These are phyloP conservation scores for Saccostrea echinata DNA, from an alignment of 1,140 invertebrate species.

Conservation along the genomic window DNA sequence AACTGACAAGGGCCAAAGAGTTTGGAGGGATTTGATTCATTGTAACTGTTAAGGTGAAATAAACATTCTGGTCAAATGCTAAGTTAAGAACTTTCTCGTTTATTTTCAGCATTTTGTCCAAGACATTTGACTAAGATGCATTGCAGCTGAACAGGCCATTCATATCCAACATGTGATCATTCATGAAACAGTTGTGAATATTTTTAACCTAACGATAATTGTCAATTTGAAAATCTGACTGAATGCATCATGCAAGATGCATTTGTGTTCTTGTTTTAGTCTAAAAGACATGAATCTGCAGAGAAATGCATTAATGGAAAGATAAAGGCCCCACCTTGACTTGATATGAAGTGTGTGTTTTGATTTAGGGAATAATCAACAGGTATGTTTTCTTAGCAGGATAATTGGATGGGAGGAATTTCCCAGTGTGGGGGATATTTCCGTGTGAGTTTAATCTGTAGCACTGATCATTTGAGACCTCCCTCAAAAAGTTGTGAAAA, in stretches of 20 bases:
- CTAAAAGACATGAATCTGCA: background rate
- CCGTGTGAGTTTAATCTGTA: slow-evolving; percentile 18
- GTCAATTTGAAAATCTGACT: background rate
- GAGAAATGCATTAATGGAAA: background rate
- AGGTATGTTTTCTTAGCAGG: background rate
- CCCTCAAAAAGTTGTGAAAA: background rate
- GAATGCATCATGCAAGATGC: background rate
- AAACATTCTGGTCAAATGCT: background rate
- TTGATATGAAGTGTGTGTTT: background rate
- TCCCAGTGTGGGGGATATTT: slow-evolving; percentile 1
- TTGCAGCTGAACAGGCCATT: background rate
- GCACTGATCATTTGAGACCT: background rate
- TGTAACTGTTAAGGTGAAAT: background rate
- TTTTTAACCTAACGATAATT: background rate
- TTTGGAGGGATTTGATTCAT: background rate
- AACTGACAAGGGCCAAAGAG: background rate
- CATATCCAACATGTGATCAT: background rate
- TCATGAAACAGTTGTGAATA: background rate
- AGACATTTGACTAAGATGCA: background rate
- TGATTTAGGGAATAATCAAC: background rate
- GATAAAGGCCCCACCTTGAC: background rate
- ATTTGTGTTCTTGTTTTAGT: background rate
- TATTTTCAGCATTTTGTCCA: background rate
- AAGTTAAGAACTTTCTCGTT: background rate
- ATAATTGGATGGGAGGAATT: slow-evolving; percentile 28